phyloP scores from a whole-genome alignment of 2,797 vertebrate genomes.

The Coranthus polyacanthus region DNA sequence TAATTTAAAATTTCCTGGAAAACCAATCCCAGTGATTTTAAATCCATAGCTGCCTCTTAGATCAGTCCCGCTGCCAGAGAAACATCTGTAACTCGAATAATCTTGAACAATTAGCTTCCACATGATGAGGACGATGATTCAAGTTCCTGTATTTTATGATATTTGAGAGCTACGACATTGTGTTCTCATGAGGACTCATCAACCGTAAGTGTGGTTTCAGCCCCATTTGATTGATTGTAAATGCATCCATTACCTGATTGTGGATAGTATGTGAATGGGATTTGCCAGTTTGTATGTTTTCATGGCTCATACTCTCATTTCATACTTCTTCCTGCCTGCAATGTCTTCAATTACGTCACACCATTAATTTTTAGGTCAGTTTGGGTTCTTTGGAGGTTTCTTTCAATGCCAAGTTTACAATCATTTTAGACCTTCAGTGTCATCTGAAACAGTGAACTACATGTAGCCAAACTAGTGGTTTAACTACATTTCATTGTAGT shows the following conservation, averaged over 20 bases:
- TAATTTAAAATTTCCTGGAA: constrained; percentile 49
- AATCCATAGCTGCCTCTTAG: constrained; percentile 2
- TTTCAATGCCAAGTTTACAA: no score
- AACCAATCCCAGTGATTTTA: constrained; percentile 14
- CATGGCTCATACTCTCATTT: background rate
- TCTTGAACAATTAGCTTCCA: constrained; percentile 14
- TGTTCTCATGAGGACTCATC: background rate
- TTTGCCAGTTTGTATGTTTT: constrained; percentile 1
- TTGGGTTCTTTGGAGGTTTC: background rate
- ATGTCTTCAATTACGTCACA: background rate
- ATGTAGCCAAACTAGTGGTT: background rate
- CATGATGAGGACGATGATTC: constrained; percentile 13
- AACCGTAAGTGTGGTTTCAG: background rate
- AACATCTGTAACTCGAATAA: constrained; percentile 19
- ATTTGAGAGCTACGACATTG: background rate
- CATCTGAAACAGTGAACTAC: no score
- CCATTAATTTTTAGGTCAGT: background rate
- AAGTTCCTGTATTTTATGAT: constrained; percentile 18
- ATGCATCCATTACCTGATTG: constrained; percentile 28
- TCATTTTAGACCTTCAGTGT: no score
- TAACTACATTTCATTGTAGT: background rate
- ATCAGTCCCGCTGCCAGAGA: background rate
- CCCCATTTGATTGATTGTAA: constrained; percentile 39
- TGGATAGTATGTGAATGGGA: background rate
- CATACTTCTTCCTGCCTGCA: background rate